Evolutionary conservation across 2,888 invertebrate species (phyloP).

Genomic region (Leucoma salicis): DNA sequence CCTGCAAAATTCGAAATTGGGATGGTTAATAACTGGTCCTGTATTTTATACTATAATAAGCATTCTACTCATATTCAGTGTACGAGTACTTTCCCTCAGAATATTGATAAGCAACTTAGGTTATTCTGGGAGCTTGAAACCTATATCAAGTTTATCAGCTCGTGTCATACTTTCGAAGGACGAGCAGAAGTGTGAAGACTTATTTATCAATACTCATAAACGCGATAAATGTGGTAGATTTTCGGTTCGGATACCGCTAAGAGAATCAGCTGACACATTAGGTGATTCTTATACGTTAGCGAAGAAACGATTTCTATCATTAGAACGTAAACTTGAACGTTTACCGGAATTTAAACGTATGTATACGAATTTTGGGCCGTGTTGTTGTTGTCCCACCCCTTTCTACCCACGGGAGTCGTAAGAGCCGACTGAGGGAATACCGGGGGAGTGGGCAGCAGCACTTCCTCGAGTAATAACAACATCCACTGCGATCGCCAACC

Average conservation of each 20-base stretch:
- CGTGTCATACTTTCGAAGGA: neutral
- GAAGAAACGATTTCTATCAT: conserved; percentile 8
- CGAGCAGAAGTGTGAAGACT: conserved; percentile 4
- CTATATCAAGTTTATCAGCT: neutral
- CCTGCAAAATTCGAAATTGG: conserved; percentile 8
- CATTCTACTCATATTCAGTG: no score
- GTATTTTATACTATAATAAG: neutral
- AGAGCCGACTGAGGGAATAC: no score
- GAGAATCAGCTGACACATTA: no score
- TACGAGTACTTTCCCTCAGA: conserved; percentile 5
- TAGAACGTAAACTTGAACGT: conserved; percentile 14
- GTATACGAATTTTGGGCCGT: conserved; percentile 3
- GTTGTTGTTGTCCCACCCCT: no score
- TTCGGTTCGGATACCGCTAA: neutral
- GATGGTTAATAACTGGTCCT: conserved; percentile 8
- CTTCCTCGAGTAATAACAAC: no score
- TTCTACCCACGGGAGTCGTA: no score
- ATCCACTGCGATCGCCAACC: no score
- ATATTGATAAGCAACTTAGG: conserved; percentile 6
- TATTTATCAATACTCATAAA: conserved; percentile 3
- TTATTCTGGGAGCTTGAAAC: conserved; percentile 5
- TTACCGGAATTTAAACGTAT: conserved; percentile 4
- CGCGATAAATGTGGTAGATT: conserved; percentile 3
- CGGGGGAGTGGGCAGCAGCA: no score
- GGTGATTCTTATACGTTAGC: no score